Evolutionary conservation across 2,888 invertebrate genomes (phyloP).

Genomic region (Lithophane leautieri): DNA sequence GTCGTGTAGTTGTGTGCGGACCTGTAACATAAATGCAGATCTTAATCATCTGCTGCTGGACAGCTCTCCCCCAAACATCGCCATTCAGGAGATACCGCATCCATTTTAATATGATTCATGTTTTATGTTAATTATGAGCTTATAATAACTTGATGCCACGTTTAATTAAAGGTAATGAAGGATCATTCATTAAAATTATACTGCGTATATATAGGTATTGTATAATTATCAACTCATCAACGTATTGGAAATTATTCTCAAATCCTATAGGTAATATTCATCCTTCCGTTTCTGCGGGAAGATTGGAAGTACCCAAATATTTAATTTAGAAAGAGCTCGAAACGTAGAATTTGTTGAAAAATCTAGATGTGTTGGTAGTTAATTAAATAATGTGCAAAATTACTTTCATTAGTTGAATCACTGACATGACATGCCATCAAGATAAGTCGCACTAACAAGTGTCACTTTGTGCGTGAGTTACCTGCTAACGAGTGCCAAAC

Average conservation of each 20-base stretch:
- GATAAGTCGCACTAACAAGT: conserved; percentile 28
- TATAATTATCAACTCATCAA: not conserved
- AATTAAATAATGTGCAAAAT: conserved; percentile 25
- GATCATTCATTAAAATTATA: conserved; percentile 20
- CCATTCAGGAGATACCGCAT: conserved; percentile 27
- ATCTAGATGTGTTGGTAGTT: not conserved
- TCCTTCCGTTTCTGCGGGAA: not conserved
- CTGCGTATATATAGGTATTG: not conserved
- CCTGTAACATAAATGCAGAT: not conserved
- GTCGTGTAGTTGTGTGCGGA: too few species aligned
- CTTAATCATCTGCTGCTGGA: not conserved
- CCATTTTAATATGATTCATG: conserved; percentile 14
- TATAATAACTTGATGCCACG: conserved; percentile 51
- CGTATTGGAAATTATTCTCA: not conserved
- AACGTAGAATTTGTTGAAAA: not conserved
- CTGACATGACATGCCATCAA: conserved; percentile 27
- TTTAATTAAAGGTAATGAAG: conserved; percentile 36
- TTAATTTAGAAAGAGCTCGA: not conserved
- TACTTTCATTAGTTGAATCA: conserved; percentile 2
- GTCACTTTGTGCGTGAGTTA: conserved; percentile 28
- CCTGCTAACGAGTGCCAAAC: conserved; percentile 12
- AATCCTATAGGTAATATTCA: not conserved
- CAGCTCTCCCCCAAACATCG: not conserved
- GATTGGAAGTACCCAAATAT: too few species aligned
- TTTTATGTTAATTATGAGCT: conserved; percentile 55